Evolutionary conservation across 2,888 invertebrate species (phyloP).

Genomic region (Epirrhoe tristata): DNA sequence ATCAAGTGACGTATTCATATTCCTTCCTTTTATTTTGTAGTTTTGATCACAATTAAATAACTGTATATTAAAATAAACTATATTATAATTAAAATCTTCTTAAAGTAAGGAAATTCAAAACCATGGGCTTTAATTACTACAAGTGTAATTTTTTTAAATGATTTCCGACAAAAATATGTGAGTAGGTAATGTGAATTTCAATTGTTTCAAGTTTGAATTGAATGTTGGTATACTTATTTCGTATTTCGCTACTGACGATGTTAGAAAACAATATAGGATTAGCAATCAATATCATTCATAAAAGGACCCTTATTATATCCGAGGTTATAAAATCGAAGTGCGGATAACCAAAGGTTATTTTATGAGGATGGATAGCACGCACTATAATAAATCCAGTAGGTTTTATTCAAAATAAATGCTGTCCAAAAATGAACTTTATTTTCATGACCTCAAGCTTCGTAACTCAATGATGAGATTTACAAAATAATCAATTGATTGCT

Average conservation of each 20-base stretch:
- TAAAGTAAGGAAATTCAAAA: too few relatives aligned
- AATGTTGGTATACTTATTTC: too few relatives aligned
- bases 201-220: too few relatives aligned
- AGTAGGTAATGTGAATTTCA: too few relatives aligned
- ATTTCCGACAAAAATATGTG: too few relatives aligned
- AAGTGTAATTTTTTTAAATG: too few relatives aligned
- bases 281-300: neutral
- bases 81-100: neutral
- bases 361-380: slow-evolving; percentile 44
- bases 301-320: neutral
- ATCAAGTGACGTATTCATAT: neutral
- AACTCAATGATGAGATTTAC: neutral
- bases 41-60: neutral
- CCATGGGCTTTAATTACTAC: too few relatives aligned
- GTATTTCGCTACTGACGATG: too few relatives aligned
- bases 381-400: slow-evolving; percentile 44
- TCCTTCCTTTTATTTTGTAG: neutral
- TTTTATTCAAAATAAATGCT: slow-evolving; percentile 25
- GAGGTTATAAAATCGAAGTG: slow-evolving; percentile 23
- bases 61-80: neutral
- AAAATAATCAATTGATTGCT: slow-evolving; percentile 1
- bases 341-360: slow-evolving; percentile 49
- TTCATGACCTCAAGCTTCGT: neutral
- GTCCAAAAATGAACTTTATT: slow-evolving; percentile 10
- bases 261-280: neutral